Conservation (phyloP, 2,113 vertebrate genomes). For the Colaptes auratus region DNA sequence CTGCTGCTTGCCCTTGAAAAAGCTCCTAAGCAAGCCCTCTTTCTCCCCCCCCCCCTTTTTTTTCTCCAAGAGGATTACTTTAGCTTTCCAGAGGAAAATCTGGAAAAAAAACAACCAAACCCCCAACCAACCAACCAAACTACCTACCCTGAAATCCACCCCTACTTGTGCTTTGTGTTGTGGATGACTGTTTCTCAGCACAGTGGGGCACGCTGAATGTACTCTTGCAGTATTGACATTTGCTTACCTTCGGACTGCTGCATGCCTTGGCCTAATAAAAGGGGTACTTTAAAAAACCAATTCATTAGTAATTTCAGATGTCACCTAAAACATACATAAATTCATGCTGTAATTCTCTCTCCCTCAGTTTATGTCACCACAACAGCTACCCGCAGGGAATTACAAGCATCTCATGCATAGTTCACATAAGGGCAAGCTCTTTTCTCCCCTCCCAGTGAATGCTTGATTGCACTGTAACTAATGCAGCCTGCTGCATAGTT, state of each 20-base stretch:
- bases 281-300: not conserved
- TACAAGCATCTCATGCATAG: slow-evolving; percentile 22
- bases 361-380: not conserved
- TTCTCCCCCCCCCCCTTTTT: not conserved
- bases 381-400: slow-evolving; percentile 11
- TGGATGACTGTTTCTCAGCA: not conserved
- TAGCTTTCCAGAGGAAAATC: not conserved
- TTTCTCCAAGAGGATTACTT: not conserved
- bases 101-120: not conserved
- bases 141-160: not conserved
- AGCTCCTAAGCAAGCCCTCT: not conserved
- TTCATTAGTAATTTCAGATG: not conserved
- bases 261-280: slow-evolving; percentile 1
- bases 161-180: not conserved
- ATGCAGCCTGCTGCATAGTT: slow-evolving; percentile 31
- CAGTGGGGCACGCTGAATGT: not conserved
- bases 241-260: not conserved
- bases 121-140: not conserved
- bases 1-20: not conserved
- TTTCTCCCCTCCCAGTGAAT: slow-evolving; percentile 13
- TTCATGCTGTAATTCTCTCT: not conserved
- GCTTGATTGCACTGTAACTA: slow-evolving; percentile 26
- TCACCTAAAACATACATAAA: not conserved
- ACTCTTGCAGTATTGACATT: not conserved
- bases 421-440: slow-evolving; percentile 51